phyloP scores from a whole-genome alignment of 1,140 invertebrate species.

The Aphidius gifuensis region DNA sequence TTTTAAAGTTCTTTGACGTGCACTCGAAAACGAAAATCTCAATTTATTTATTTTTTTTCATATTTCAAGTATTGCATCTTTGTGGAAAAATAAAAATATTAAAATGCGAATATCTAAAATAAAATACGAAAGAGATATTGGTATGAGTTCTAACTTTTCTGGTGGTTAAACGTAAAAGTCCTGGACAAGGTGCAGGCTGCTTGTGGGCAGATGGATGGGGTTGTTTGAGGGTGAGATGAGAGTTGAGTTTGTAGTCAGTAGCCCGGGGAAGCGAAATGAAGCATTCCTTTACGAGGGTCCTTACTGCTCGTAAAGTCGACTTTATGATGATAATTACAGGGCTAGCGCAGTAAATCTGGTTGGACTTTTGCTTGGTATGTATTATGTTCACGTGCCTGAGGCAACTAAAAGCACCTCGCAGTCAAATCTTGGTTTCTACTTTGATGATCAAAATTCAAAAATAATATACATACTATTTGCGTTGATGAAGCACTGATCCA shows the following conservation, averaged over 20 bases:
- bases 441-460: no score
- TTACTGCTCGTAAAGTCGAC: conserved; percentile 62
- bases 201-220: conserved; percentile 17
- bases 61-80: no score
- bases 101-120: no score
- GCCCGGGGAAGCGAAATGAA: conserved; percentile 54
- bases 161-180: conserved; percentile 6
- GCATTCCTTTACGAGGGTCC: conserved; percentile 61
- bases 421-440: no score
- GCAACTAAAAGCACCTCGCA: conserved; percentile 1
- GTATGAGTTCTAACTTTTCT: conserved; percentile 22
- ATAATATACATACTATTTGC: no score
- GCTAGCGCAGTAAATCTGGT: conserved; percentile 55
- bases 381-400: background rate
- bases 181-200: conserved; percentile 1
- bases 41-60: no score
- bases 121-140: no score
- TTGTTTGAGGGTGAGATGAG: conserved; percentile 10
- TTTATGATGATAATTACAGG: conserved; percentile 64
- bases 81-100: no score
- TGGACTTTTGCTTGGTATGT: conserved; percentile 22
- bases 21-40: no score
- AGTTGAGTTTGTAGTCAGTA: conserved; percentile 26
- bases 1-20: no score
- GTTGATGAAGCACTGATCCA: conserved; percentile 12